Percentiles rank a stretch among this genome's conserved stretches.
Conservation (phyloP, 2,797 vertebrate genomes). For the Falco cherrug region DNA sequence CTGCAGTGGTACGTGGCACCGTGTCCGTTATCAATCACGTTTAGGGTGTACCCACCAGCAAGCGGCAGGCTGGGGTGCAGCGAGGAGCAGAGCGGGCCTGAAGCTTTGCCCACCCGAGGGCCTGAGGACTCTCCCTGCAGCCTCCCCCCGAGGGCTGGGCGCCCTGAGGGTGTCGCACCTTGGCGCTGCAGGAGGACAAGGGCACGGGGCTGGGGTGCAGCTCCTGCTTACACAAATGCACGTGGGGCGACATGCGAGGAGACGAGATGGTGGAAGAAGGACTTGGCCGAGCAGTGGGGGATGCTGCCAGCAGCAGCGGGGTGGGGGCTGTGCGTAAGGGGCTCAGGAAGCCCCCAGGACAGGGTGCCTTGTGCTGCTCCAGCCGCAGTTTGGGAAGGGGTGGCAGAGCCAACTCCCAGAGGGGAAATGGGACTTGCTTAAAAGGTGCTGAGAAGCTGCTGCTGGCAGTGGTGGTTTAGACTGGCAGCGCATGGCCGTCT, state of each 20-base stretch:
- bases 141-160: background rate
- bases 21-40: too few relatives aligned
- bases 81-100: background rate
- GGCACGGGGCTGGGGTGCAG: accelerated
- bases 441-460: constrained; percentile 31
- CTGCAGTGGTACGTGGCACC: accelerated
- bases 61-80: accelerated
- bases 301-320: accelerated
- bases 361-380: background rate
- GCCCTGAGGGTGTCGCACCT: accelerated
- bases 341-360: background rate
- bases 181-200: accelerated
- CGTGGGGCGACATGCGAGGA: accelerated
- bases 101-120: background rate
- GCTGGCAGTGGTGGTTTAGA: background rate
- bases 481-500: background rate
- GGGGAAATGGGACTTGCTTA: background rate
- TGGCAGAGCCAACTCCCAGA: constrained; percentile 29
- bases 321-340: accelerated
- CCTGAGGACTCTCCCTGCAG: accelerated
- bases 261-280: background rate
- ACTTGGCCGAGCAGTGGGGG: background rate
- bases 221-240: accelerated
- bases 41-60: background rate
- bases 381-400: background rate